Base-by-base conservation (phyloP, 2,888 invertebrate species). In the Oligia strigilis region DNA sequence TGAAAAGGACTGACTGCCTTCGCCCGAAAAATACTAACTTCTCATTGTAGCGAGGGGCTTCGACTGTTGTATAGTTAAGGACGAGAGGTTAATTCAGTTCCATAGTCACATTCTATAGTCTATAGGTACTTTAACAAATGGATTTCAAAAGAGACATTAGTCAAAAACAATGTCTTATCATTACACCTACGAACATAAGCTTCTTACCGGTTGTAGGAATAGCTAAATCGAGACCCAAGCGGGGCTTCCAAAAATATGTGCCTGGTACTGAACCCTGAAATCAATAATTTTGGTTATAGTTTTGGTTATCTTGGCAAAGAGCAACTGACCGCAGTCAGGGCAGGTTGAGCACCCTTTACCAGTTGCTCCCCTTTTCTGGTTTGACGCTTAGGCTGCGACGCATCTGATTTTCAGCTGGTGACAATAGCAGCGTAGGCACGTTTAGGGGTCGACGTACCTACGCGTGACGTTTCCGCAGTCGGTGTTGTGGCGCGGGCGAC, bases 171-270 rank as follows among this genome's bases (percentile, higher is more conserved):
- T 55, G 36, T 65, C 17, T 23, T 43, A 23, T 77, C 11, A 23
- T 60, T 73, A 74, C 36, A 49, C 11, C 4, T 14, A 36, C 19
- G 17, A 77, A 17, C 13, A 4, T 29, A 62, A 65, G 55, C 6
- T 77, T 83, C 80, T 85, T 73, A 92, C 92, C 90, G 55, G 91
- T 91, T 13, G 92, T 90, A 29, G 92, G 92, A 75, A 92, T 81
- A 23, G 91, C 80, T 62, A 93, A 84, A 81, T 93, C 92, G 52
- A 93, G 86, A 60, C 92, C 93, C 77, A 93, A 72, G 13, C 93
- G 90, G 17, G 93, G 93, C 58, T 91, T 90, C 93, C 93, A 93
- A 81, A 92, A 92, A 79, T 91, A 93, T 11, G 91, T 90, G 11
- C 93, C 93, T 19, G 93, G 92, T 13, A 89, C 4, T 6, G 88